Percentiles rank a stretch among this genome's conserved stretches.
phyloP scores from a whole-genome alignment of 1,140 invertebrate species.

The Papilio machaon region DNA sequence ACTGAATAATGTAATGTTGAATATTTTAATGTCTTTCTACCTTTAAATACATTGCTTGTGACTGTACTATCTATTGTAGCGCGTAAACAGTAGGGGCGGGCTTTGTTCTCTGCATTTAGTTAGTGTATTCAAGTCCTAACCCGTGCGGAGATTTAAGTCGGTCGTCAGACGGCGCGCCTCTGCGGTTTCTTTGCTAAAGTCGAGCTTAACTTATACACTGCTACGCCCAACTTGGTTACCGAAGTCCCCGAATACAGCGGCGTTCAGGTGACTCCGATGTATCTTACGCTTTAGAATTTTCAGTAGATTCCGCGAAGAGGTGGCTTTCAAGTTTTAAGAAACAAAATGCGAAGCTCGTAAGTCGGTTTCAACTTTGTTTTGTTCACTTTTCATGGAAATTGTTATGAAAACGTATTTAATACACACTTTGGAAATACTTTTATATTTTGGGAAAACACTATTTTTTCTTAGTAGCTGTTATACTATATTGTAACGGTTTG shows the following conservation, averaged over 20 bases:
- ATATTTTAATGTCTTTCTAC: neutral
- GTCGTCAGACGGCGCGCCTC: conserved; percentile 62
- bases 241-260: conserved; percentile 65
- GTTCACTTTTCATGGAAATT: conserved; percentile 15
- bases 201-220: conserved; percentile 68
- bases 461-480: too few species aligned
- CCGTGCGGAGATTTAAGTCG: conserved; percentile 62
- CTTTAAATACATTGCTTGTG: neutral
- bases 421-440: neutral
- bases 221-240: conserved; percentile 67
- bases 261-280: conserved; percentile 68
- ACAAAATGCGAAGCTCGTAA: conserved; percentile 51
- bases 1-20: neutral
- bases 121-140: conserved; percentile 48
- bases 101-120: conserved; percentile 29
- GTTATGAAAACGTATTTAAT: neutral
- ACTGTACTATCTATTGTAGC: conserved; percentile 19
- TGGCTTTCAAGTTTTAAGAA: conserved; percentile 67
- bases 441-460: too few species aligned
- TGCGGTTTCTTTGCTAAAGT: conserved; percentile 76
- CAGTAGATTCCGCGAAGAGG: conserved; percentile 52
- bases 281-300: conserved; percentile 69
- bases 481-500: neutral
- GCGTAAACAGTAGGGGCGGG: conserved; percentile 32
- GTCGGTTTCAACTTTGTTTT: conserved; percentile 41